These are phyloP conservation scores for Apamea sordens DNA, from an alignment of 2,888 invertebrate species.

Conservation along the genomic window DNA sequence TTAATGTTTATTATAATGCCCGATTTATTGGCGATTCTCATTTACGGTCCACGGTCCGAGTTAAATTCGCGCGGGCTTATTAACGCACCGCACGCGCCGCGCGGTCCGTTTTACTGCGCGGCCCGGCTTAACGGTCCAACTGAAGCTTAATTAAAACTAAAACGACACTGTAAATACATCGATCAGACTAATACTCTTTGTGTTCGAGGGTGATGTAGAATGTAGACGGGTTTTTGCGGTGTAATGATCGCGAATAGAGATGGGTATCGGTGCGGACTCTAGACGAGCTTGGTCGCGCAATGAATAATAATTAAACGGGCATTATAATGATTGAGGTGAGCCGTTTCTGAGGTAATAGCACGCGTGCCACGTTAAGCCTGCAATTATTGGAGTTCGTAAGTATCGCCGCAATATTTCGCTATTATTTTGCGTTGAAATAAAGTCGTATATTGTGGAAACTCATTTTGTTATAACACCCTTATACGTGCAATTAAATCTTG, in stretches of 20 bases:
- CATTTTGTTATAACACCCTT: conserved; percentile 41
- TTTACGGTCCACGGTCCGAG: conserved; percentile 82
- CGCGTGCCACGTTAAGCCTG: conserved; percentile 80
- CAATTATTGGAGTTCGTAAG: conserved; percentile 84
- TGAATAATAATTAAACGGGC: conserved; percentile 83
- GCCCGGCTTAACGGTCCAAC: conserved; percentile 79
- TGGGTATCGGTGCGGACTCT: conserved; percentile 72
- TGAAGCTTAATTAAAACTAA: conserved; percentile 88
- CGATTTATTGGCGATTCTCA: conserved; percentile 89
- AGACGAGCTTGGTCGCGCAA: conserved; percentile 73
- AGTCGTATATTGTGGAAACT: conserved; percentile 60
- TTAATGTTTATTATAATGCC: conserved; percentile 89
- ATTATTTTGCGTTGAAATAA: conserved; percentile 73
- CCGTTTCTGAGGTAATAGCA: conserved; percentile 79
- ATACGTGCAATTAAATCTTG: conserved; percentile 55
- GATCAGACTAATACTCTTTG: conserved; percentile 79
- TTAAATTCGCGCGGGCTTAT: conserved; percentile 84
- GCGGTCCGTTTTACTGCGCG: conserved; percentile 82
- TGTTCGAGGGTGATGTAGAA: conserved; percentile 75
- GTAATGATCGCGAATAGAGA: conserved; percentile 73
- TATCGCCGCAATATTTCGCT: conserved; percentile 78
- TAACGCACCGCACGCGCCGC: conserved; percentile 80
- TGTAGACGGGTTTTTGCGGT: conserved; percentile 73
- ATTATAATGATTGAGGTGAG: conserved; percentile 83
- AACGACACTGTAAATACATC: conserved; percentile 84